Evolutionary conservation across 2,797 vertebrate genomes (phyloP).

Genomic region (Cyprinodon diabolis): DNA sequence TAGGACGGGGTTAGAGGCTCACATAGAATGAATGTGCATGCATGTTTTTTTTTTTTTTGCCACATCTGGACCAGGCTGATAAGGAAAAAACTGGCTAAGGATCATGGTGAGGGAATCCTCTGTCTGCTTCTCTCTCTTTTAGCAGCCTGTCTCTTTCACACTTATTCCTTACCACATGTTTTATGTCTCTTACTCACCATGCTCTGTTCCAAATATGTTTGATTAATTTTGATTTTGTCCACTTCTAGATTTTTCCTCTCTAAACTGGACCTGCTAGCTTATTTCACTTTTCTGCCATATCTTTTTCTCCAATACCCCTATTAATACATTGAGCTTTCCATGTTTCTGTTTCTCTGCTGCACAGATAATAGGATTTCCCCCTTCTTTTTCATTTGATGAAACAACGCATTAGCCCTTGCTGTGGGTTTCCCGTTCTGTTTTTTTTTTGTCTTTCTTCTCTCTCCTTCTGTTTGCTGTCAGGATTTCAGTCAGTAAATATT

Average conservation of each 20-base stretch:
- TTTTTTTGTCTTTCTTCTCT: slow-evolving; percentile 26
- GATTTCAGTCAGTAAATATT: slow-evolving; percentile 44
- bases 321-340: slow-evolving; percentile 36
- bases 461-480: slow-evolving; percentile 29
- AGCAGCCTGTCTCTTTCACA: slow-evolving; percentile 24
- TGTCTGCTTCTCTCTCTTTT: slow-evolving; percentile 39
- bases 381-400: slow-evolving; percentile 31
- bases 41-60: slow-evolving; percentile 39
- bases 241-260: slow-evolving; percentile 21
- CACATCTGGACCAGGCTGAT: slow-evolving; percentile 72
- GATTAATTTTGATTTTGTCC: slow-evolving; percentile 24
- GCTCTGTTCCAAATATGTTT: slow-evolving; percentile 27
- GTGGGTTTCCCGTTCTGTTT: slow-evolving; percentile 24
- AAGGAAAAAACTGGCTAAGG: slow-evolving; percentile 71
- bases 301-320: slow-evolving; percentile 40
- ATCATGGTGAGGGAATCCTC: slow-evolving; percentile 57
- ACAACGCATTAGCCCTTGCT: slow-evolving; percentile 40
- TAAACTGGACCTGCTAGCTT: slow-evolving; percentile 26
- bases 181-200: slow-evolving; percentile 15
- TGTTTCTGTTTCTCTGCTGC: slow-evolving; percentile 24
- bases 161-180: slow-evolving; percentile 50
- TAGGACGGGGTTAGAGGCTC: slow-evolving; percentile 56
- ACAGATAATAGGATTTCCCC: slow-evolving; percentile 30
- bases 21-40: slow-evolving; percentile 47
- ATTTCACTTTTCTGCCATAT: slow-evolving; percentile 26